Evolutionary conservation across 2,797 vertebrate genomes (phyloP).

Genomic region (Sternotherus odoratus): DNA sequence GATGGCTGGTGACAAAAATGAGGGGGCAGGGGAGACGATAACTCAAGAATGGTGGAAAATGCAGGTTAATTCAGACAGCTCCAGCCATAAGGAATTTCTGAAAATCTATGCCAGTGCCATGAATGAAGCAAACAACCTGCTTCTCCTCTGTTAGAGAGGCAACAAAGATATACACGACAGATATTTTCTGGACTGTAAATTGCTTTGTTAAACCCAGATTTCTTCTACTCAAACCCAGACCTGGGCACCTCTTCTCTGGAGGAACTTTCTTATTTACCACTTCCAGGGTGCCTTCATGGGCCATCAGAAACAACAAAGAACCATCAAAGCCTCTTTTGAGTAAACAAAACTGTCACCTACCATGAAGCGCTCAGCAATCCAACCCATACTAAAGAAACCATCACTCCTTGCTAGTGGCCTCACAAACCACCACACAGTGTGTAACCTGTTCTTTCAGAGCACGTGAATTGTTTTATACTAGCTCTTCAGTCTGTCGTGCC

Average conservation of each 20-base stretch:
- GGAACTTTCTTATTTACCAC: neutral
- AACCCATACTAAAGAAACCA: neutral
- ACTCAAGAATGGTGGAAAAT: neutral
- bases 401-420: neutral
- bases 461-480: neutral
- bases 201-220: neutral
- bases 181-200: neutral
- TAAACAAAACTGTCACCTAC: neutral
- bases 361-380: neutral
- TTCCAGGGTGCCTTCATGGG: neutral
- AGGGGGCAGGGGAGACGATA: too few relatives aligned
- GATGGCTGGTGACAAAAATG: neutral
- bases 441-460: neutral
- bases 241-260: neutral
- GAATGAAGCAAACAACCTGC: neutral
- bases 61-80: neutral
- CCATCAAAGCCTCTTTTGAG: neutral
- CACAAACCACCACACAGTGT: neutral
- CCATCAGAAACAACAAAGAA: neutral
- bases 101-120: neutral
- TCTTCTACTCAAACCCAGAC: neutral
- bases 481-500: too few relatives aligned
- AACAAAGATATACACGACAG: rapidly evolving
- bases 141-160: neutral
- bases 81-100: neutral